Conservation (phyloP, 2,888 invertebrate genomes). For the Resseliella maxima region DNA sequence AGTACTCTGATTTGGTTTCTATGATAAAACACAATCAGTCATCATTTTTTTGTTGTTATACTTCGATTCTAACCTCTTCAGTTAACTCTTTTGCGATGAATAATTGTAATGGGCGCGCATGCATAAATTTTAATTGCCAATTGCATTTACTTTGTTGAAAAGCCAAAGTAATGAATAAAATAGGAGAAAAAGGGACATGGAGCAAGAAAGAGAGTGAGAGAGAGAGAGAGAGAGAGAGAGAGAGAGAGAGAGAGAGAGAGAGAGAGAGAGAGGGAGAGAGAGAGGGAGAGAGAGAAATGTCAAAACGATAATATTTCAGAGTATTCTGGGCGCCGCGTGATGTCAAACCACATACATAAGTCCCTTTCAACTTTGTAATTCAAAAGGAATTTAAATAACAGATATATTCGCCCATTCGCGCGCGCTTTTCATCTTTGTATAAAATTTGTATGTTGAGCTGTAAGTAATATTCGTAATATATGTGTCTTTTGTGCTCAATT, state of each 20-base stretch:
- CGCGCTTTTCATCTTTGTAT: neutral
- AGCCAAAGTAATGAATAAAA: no score
- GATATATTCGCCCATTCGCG: neutral
- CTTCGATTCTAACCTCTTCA: slow-evolving; percentile 25
- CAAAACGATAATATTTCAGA: neutral
- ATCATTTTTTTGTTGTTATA: neutral
- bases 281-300: no score
- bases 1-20: neutral
- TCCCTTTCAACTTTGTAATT: slow-evolving; percentile 25
- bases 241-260: no score
- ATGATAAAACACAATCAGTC: neutral
- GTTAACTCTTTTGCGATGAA: neutral
- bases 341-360: neutral
- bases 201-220: no score
- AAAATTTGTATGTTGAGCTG: neutral
- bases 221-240: no score
- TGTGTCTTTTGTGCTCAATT: neutral
- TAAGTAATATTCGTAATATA: no score
- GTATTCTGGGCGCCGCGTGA: neutral
- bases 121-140: slow-evolving; percentile 19
- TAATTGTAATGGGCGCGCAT: neutral
- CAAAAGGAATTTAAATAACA: slow-evolving; percentile 48
- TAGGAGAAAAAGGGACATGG: no score
- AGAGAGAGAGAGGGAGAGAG: no score
- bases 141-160: neutral